Percentiles rank a stretch among this genome's conserved stretches.
phyloP scores from a whole-genome alignment of 1,140 invertebrate genomes.

The Dinoponera quadriceps region DNA sequence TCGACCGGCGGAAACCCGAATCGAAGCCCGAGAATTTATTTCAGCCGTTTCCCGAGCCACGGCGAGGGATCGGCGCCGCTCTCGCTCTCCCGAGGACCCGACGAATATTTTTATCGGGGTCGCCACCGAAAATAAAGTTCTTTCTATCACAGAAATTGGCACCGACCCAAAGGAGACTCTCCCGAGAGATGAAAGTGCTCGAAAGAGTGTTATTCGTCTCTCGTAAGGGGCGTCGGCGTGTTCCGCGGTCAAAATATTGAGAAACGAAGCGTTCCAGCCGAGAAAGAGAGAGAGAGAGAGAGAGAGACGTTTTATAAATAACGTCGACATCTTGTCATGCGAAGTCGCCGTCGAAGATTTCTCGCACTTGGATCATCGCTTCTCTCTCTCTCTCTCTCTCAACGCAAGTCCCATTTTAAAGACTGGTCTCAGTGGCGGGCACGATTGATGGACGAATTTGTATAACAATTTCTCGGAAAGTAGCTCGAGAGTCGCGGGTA shows the following conservation, averaged over 20 bases:
- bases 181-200: conserved; percentile 67
- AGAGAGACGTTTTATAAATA: conserved; percentile 52
- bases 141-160: conserved; percentile 72
- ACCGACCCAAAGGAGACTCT: conserved; percentile 67
- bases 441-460: background rate
- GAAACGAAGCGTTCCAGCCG: conserved; percentile 33
- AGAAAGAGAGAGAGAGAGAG: too few species aligned
- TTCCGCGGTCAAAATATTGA: conserved; percentile 57
- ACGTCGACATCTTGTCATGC: background rate
- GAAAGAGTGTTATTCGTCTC: conserved; percentile 30
- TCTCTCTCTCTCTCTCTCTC: too few species aligned
- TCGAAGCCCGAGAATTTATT: background rate
- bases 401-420: background rate
- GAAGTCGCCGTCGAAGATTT: background rate
- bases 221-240: conserved; percentile 27
- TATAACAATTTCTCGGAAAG: background rate
- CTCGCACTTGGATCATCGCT: background rate
- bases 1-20: background rate
- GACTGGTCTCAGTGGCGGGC: background rate
- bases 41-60: too few species aligned
- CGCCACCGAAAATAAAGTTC: conserved; percentile 74
- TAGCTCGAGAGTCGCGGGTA: too few species aligned
- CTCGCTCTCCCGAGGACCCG: background rate
- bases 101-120: conserved; percentile 67
- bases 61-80: background rate